A percentile compares a stretch with the other conserved stretches of the same genome.
These are phyloP conservation scores for Chionodraco myersi DNA, from an alignment of 2,113 vertebrate genomes.

Conservation along the genomic window DNA sequence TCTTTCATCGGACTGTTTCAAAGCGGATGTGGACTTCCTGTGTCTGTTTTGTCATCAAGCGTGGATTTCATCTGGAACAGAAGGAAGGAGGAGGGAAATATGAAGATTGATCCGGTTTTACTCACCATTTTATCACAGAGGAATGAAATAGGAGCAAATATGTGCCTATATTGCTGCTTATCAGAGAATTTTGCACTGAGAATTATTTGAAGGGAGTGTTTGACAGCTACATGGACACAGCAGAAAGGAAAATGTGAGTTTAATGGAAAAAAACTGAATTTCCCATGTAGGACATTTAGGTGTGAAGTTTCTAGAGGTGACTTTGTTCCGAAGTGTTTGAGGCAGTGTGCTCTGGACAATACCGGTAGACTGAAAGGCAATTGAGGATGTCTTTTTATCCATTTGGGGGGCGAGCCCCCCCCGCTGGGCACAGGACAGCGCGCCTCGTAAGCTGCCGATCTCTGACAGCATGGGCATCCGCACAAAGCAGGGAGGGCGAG, in stretches of 20 bases:
- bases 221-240: constrained; percentile 54
- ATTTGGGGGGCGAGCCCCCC: constrained; percentile 47
- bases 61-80: constrained; percentile 20
- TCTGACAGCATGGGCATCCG: constrained; percentile 50
- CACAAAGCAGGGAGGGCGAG: constrained; percentile 34
- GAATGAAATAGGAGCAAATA: constrained; percentile 33
- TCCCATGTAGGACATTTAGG: constrained; percentile 27
- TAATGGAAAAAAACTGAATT: constrained; percentile 28
- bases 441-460: constrained; percentile 37
- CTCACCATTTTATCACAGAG: not conserved
- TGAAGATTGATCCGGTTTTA: not conserved
- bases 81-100: not conserved
- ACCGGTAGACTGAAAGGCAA: constrained; percentile 44
- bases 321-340: constrained; percentile 29
- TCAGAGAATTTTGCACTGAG: constrained; percentile 7
- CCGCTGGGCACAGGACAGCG: constrained; percentile 38
- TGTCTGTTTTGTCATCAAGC: constrained; percentile 33
- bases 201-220: not conserved
- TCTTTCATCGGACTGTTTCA: constrained; percentile 27
- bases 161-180: constrained; percentile 28
- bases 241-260: constrained; percentile 19
- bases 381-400: constrained; percentile 54
- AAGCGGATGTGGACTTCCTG: constrained; percentile 38
- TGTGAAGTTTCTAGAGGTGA: constrained; percentile 36
- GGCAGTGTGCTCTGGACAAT: not conserved